These are phyloP conservation scores for Vimba vimba DNA, from an alignment of 2,113 vertebrate genomes.

Conservation along the genomic window DNA sequence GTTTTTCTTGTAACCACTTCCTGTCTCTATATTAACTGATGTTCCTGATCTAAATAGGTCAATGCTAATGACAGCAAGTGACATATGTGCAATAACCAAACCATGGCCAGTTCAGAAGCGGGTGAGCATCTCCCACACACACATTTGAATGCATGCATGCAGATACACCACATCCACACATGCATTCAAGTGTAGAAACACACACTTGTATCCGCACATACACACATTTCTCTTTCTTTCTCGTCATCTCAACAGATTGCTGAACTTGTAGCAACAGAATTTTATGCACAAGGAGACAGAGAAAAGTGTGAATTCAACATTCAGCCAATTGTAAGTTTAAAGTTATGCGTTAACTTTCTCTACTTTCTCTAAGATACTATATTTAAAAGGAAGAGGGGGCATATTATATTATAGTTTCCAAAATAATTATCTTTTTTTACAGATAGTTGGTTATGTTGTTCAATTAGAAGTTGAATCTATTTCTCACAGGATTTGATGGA, in stretches of 20 bases:
- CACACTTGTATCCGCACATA: background rate
- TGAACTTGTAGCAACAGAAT: constrained; percentile 87
- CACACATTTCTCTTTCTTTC: constrained; percentile 2
- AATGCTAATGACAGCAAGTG: constrained; percentile 94
- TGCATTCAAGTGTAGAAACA: background rate
- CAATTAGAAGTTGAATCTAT: background rate
- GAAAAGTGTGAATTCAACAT: constrained; percentile 89
- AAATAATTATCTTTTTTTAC: background rate
- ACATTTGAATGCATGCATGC: constrained; percentile 6
- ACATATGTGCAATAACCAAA: constrained; percentile 91
- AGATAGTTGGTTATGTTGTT: background rate
- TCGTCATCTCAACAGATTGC: constrained; percentile 78
- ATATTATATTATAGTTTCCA: background rate
- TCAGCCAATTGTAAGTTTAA: constrained; percentile 84
- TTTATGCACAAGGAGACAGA: constrained; percentile 93
- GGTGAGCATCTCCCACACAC: constrained; percentile 68
- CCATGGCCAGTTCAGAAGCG: constrained; percentile 90
- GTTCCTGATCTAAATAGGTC: constrained; percentile 73
- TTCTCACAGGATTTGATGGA: constrained; percentile 88
- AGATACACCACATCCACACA: constrained; percentile 3
- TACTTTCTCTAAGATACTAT: background rate
- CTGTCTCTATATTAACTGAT: constrained; percentile 21
- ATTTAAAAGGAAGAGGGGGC: background rate
- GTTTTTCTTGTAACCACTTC: constrained; percentile 1
- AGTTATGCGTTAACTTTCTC: background rate